These are phyloP conservation scores for Mus minutoides DNA, from an alignment of 2,797 vertebrate species.

Conservation along the genomic window DNA sequence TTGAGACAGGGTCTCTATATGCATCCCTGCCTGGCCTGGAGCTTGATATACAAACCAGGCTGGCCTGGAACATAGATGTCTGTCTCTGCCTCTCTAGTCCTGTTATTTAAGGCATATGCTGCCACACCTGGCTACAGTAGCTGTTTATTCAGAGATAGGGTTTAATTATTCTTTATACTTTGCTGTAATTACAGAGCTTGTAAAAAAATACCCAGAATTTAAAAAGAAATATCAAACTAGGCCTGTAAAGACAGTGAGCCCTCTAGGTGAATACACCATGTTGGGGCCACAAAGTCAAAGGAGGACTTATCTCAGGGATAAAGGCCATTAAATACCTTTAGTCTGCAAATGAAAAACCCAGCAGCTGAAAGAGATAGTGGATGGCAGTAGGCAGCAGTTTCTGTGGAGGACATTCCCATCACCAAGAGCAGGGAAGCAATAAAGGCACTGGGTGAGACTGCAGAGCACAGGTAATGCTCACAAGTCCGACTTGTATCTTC, in stretches of 20 bases:
- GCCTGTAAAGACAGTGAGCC: background rate
- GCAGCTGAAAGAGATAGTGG: background rate
- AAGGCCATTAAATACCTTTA: background rate
- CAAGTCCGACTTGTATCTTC: background rate
- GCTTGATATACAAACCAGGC: background rate
- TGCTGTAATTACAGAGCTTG: background rate
- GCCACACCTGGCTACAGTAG: background rate
- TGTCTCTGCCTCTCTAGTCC: background rate
- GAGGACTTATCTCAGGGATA: background rate
- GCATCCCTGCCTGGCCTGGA: background rate
- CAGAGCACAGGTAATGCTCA: background rate
- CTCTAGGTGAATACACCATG: background rate
- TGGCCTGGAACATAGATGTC: background rate
- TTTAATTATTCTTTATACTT: background rate
- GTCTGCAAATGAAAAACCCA: background rate
- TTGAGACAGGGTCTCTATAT: background rate
- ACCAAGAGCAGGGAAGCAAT: background rate
- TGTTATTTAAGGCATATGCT: background rate
- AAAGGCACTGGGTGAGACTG: background rate
- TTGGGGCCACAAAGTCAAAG: background rate
- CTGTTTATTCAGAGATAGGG: background rate
- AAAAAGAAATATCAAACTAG: background rate
- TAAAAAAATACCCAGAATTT: background rate
- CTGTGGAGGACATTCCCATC: background rate
- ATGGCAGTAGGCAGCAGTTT: background rate